Conservation (phyloP, 2,113 vertebrate genomes). For the Cyprinus carpio region DNA sequence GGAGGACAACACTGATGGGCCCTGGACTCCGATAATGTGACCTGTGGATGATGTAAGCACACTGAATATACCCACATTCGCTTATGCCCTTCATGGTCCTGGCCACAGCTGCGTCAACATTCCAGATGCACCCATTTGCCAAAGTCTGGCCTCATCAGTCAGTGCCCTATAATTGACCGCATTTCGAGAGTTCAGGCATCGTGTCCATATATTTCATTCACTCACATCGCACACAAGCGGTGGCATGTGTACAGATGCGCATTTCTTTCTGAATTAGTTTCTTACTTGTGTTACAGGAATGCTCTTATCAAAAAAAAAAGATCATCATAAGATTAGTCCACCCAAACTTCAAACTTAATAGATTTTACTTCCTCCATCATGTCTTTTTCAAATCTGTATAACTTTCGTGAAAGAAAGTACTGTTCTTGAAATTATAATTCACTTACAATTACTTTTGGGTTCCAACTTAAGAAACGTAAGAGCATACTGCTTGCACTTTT, state of each 20-base stretch:
- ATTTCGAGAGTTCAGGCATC: background rate
- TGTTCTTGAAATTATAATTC: too few species aligned
- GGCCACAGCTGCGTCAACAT: slow-evolving; percentile 4
- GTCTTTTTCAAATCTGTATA: too few species aligned
- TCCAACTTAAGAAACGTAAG: too few species aligned
- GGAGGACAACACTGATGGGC: background rate
- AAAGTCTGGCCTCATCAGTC: background rate
- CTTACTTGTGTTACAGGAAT: background rate
- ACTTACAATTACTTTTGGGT: too few species aligned
- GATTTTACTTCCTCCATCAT: background rate
- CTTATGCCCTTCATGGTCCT: slow-evolving; percentile 16
- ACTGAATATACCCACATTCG: slow-evolving; percentile 23
- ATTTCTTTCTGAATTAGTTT: background rate
- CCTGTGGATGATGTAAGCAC: slow-evolving; percentile 35
- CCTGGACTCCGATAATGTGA: background rate
- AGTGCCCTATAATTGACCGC: background rate
- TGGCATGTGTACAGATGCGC: background rate
- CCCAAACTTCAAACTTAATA: background rate
- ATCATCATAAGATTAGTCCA: background rate
- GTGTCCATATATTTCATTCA: background rate
- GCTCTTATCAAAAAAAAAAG: background rate
- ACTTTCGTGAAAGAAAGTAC: too few species aligned
- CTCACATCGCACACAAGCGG: background rate
- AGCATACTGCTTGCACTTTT: too few species aligned
- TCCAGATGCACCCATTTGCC: background rate